Evolutionary conservation across 2,113 vertebrate genomes (phyloP), one percentile per base, ranked within the genome.

Genomic region (Furnarius figulus): DNA sequence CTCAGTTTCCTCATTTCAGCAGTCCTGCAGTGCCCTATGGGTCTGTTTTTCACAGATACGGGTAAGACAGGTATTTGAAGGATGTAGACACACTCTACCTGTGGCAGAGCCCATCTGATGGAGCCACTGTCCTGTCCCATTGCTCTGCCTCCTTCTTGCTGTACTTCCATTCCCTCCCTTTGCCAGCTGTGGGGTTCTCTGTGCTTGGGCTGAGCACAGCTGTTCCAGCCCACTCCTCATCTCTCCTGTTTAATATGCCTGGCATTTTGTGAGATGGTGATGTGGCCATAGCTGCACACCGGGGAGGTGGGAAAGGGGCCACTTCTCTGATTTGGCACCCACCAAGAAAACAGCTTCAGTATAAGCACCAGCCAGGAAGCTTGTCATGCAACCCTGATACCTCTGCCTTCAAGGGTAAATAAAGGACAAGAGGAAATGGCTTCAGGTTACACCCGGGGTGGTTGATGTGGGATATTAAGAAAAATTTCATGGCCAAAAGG

Each of bases 11-110:
- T 28, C 1, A 2, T 72, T 88, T 71, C 14, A 84, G 30, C 33
- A 25, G 50, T 50, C 22, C 58, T 85, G 53, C 0, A 0, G 3
- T 70, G 55, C 65, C 18, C 42, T 46, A 1, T 0, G 5, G 39
- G 28, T 49, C 25, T 23, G 9, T 16, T 59, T 33, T 56, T 55
- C 8, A 21, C 24, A 76, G 44, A 9, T 65, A 13, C 0, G 3
- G 47, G 12, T 42, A 52, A 70, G 24, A 17, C 28, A 49, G 39
- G 42, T 67, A 40, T 44, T 50, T 58, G 67, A 23, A 92, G 59
- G 55, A 20, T 50, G 42, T 1, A 42, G 30, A 31, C 10, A 77
- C 49, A 16, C 33, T 66, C 35, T 15, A 2, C 25, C 31, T n/a
- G 1, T 25, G 39, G 7, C 49, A 91, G 52, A 93, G 4, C 17